Evolutionary conservation across 2,888 invertebrate genomes (phyloP).

Genomic region (Myathropa florea): DNA sequence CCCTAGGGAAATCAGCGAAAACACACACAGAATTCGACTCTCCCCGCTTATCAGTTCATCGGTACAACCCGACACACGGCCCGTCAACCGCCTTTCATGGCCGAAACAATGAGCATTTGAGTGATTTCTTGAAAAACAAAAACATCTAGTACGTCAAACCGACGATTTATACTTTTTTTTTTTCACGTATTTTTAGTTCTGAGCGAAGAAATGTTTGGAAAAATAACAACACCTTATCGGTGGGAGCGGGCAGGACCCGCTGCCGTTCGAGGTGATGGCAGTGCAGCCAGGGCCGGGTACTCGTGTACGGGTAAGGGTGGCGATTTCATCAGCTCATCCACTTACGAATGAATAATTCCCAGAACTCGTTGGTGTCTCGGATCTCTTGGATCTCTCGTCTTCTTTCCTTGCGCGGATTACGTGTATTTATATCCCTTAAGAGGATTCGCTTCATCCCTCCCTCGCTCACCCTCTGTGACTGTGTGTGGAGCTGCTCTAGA

Average conservation of each 20-base stretch:
- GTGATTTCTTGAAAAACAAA: slow-evolving; percentile 26
- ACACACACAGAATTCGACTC: neutral
- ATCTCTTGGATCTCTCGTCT: slow-evolving; percentile 4
- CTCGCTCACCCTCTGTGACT: neutral
- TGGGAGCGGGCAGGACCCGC: neutral
- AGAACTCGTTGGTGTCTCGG: neutral
- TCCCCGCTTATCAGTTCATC: neutral
- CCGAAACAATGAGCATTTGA: slow-evolving; percentile 11
- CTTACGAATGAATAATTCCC: slow-evolving; percentile 16
- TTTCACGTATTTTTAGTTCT: neutral
- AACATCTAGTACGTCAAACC: slow-evolving; percentile 25
- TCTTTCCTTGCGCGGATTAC: slow-evolving; percentile 3
- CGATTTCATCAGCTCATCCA: slow-evolving; percentile 39
- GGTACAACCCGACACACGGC: neutral
- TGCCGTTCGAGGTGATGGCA: neutral
- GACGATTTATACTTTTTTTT: neutral
- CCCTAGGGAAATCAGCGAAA: neutral
- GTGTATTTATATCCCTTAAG: slow-evolving; percentile 53
- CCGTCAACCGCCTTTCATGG: neutral
- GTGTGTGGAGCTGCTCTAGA: slow-evolving; percentile 29
- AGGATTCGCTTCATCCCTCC: slow-evolving; percentile 26
- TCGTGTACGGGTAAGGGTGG: neutral
- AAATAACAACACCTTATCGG: neutral
- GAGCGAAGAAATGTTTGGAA: neutral
- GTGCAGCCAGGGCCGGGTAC: neutral